Evolutionary conservation across 2,888 invertebrate species (phyloP).

Genomic region (Acheta domesticus): DNA sequence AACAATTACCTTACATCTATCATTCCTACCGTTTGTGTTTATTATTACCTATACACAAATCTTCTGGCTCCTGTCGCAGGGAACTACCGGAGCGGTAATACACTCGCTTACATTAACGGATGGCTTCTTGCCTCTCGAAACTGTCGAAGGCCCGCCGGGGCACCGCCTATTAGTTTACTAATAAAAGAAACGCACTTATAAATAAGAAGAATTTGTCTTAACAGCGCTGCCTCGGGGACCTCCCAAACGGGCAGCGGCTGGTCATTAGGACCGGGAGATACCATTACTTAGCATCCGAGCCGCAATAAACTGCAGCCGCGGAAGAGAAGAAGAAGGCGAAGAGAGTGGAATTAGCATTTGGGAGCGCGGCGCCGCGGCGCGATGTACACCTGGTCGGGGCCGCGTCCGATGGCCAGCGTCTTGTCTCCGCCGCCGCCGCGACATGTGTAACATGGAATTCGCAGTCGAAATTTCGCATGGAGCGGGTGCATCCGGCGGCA

Average conservation of each 20-base stretch:
- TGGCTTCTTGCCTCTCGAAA: background rate
- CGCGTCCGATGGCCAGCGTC: background rate
- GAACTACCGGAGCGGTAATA: background rate
- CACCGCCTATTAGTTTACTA: constrained; percentile 3
- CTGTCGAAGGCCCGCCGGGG: background rate
- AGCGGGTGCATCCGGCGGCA: too few relatives aligned
- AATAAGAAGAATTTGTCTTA: constrained; percentile 4
- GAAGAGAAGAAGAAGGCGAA: background rate
- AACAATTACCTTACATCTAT: too few relatives aligned
- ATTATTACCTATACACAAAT: too few relatives aligned
- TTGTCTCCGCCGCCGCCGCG: background rate
- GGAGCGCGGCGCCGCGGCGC: background rate
- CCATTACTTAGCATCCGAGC: constrained; percentile 18
- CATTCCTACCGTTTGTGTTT: too few relatives aligned
- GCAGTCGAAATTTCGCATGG: background rate
- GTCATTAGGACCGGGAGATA: constrained; percentile 9
- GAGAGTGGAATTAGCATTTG: constrained; percentile 10
- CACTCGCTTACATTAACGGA: constrained; percentile 6
- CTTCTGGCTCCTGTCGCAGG: too few relatives aligned
- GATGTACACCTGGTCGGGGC: background rate
- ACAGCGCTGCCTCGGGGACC: background rate
- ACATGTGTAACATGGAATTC: background rate
- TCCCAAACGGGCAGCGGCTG: background rate
- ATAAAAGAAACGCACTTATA: constrained; percentile 18
- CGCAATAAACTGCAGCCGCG: constrained; percentile 10